These are phyloP conservation scores for Synanthedon formicaeformis DNA, from an alignment of 2,888 invertebrate genomes.

Conservation along the genomic window DNA sequence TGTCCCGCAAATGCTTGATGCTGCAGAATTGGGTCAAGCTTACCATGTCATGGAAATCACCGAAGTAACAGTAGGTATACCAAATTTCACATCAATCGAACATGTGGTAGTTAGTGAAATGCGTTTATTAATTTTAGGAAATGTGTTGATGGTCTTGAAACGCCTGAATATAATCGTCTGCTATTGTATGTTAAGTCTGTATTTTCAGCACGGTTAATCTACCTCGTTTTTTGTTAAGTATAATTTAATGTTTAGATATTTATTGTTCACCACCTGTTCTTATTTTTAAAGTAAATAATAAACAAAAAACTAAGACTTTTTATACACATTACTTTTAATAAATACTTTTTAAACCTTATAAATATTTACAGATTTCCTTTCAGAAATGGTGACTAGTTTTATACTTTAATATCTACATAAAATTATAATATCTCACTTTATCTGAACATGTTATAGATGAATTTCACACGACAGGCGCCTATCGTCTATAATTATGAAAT, in stretches of 20 bases:
- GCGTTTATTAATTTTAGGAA: too few species aligned
- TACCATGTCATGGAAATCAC: too few species aligned
- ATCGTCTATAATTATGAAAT: too few species aligned
- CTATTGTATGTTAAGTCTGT: slow-evolving; percentile 17
- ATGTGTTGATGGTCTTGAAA: too few species aligned
- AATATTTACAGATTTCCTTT: slow-evolving; percentile 15
- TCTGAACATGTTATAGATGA: not conserved
- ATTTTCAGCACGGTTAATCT: slow-evolving; percentile 54
- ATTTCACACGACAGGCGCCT: too few species aligned
- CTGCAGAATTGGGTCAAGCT: too few species aligned
- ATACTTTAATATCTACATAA: not conserved
- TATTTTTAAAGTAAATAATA: slow-evolving; percentile 3
- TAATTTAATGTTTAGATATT: slow-evolving; percentile 55
- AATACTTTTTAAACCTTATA: not conserved
- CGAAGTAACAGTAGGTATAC: too few species aligned
- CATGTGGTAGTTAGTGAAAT: too few species aligned
- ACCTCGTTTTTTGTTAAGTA: slow-evolving; percentile 67
- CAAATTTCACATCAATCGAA: too few species aligned
- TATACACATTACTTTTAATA: slow-evolving; percentile 1
- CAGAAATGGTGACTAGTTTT: slow-evolving; percentile 42
- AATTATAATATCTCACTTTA: slow-evolving; percentile 46
- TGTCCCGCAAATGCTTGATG: too few species aligned
- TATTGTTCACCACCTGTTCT: slow-evolving; percentile 48
- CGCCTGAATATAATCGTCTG: too few species aligned
- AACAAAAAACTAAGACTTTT: slow-evolving; percentile 3